Evolutionary conservation across 2,113 vertebrate genomes (phyloP), one percentile per base, ranked within the genome.

Genomic region (Semnornis frantzii): DNA sequence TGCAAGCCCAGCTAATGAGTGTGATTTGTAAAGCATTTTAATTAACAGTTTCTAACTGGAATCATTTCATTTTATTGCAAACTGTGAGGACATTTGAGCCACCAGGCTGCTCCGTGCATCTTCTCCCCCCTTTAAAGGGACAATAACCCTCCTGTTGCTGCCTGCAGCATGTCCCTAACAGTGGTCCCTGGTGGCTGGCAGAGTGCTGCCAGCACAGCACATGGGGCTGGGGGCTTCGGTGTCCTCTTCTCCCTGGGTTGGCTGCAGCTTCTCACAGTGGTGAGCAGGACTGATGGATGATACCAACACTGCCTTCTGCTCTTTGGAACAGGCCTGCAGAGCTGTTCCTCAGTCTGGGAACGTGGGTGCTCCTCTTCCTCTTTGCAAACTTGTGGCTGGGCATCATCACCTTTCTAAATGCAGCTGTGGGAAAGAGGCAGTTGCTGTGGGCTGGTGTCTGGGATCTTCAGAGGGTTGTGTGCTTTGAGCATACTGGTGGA

Each of bases 1-100:
- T 93, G 90, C 81, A 95, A 94, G 92, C 68, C 85, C 77, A 81
- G 82, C 93, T 94, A 96, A 97, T 84, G 95, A 96, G 88, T 62
- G 60, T 28, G 82, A 90, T 96, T 96, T 94, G 82, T 96, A 96
- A 97, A 82, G 44, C 80, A 89, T 27, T 92, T 91, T 95, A 95
- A 96, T 93, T 93, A 94, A 91, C 93, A 95, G 60, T 96, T 94
- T 85, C 66, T 14, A 83, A 68, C 65, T 90, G 87, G 84, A 92
- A 77, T 93, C 60, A 87, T 92, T 87, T 85, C 1, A 68, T 85
- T 92, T 83, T 8, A 21, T 79, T 88, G 50, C 48, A 91, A 91
- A 91, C 68, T 4, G 5, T 63, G 44, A 71, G 8, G n/a, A 65
- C 73, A n/a, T 88, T 93, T 92, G 66, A 86, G 63, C 81, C 86